Conservation (phyloP, 2,797 vertebrate genomes). For the Tadarida brasiliensis region DNA sequence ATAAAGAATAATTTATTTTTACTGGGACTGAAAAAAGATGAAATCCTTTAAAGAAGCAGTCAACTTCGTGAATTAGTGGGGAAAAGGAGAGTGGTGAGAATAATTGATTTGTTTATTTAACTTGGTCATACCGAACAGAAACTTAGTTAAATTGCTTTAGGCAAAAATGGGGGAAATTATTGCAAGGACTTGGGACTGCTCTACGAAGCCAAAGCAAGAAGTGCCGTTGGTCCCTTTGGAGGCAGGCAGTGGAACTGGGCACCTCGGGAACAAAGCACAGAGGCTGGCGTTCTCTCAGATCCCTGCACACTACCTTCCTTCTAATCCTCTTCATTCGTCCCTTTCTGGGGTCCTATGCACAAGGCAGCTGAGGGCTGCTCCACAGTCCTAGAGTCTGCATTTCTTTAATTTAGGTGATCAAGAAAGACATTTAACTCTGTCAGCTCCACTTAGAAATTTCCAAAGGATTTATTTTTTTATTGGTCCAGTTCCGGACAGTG, state of each 20-base stretch:
- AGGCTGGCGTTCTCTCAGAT: background rate
- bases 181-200: background rate
- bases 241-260: background rate
- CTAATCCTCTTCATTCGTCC: background rate
- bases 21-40: background rate
- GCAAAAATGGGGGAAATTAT: background rate
- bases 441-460: background rate
- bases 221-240: background rate
- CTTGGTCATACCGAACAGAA: background rate
- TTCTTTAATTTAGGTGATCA: background rate
- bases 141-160: background rate
- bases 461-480: background rate
- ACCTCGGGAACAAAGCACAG: background rate
- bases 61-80: background rate
- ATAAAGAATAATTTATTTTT: background rate
- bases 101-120: background rate
- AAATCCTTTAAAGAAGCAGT: background rate
- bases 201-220: background rate
- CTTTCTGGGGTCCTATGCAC: background rate
- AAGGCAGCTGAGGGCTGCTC: background rate
- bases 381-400: background rate
- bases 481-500: background rate
- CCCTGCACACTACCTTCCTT: background rate
- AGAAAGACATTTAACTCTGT: background rate
- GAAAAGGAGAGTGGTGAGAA: background rate